Base-by-base conservation (phyloP, 2,888 invertebrate species). In the Erannis defoliaria region DNA sequence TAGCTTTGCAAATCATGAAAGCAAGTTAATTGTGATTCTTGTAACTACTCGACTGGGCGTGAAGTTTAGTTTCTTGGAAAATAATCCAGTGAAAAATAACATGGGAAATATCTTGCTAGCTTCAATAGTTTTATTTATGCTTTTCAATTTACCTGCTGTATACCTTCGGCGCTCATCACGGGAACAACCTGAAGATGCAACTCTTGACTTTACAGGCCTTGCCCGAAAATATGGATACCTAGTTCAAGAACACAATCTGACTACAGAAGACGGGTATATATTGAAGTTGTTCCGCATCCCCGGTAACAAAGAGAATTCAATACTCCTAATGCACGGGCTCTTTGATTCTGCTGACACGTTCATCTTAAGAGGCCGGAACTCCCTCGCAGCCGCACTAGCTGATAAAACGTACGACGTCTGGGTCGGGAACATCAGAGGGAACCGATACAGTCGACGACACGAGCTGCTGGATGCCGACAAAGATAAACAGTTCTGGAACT, bases 361-460 rank as follows among this genome's bases (percentile, higher is more conserved):
- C 48, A 72, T 84, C 16, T 23, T 82, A 3, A 64, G 84, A 62
- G 81, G 78, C 16, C 69, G 70, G 0, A 50, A 26, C 1, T 83
- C 85, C 0, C 42, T 83, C 4, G 77, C 68, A 0, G 63, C 72
- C 0, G 61, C 68, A 0, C 73, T 94, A 19, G 92, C 93, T 0
- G 88, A 92, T 40, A 75, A 75, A 8, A 94, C 93, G 1, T 94
- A 93, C 67, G 94, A 94, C 46, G 77, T 85, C 0, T 86, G 84
- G 85, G 45, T 75, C 2, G 75, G 73, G 0, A 84, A 83, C 63
- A 82, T 85, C 3, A 89, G 96, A 55, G 96, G 96, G 5, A 95
- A 93, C 71, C 88, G 86, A 3, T 95, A 95, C 74, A 91, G 94
- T 5, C 82, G 90, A 40, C 82, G 82, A 3, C 96, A 96, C 71